Conservation (phyloP, 2,888 invertebrate genomes). For the Agrotis exclamationis region DNA sequence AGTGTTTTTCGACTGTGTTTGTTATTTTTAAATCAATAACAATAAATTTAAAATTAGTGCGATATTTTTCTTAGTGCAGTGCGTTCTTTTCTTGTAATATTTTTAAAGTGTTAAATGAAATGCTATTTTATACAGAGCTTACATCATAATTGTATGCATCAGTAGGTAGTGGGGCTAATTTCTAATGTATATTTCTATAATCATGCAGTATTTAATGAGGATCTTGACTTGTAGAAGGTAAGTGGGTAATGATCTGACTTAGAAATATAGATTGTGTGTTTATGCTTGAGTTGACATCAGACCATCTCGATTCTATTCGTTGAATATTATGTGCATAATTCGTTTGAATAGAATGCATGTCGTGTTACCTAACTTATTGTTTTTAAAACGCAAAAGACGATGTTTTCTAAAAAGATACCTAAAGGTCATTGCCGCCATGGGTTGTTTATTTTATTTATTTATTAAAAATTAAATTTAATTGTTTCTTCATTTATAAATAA, state of each 20-base stretch:
- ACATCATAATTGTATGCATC: constrained; percentile 27
- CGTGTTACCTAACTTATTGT: background rate
- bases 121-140: constrained; percentile 30
- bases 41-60: constrained; percentile 19
- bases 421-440: background rate
- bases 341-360: background rate
- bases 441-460: background rate
- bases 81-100: constrained; percentile 40
- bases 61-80: constrained; percentile 30
- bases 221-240: constrained; percentile 62
- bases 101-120: constrained; percentile 34
- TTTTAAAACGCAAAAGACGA: background rate
- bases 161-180: constrained; percentile 55
- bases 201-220: constrained; percentile 53
- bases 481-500: background rate
- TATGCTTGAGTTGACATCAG: constrained; percentile 33
- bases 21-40: constrained; percentile 19
- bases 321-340: constrained; percentile 23
- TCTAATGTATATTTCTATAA: constrained; percentile 51
- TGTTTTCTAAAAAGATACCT: background rate
- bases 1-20: constrained; percentile 34
- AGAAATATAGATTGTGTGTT: constrained; percentile 29
- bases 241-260: constrained; percentile 43
- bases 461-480: too few relatives aligned
- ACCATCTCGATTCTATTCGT: constrained; percentile 17